These are phyloP conservation scores for Athene noctua DNA, from an alignment of 2,113 vertebrate genomes.

Conservation along the genomic window DNA sequence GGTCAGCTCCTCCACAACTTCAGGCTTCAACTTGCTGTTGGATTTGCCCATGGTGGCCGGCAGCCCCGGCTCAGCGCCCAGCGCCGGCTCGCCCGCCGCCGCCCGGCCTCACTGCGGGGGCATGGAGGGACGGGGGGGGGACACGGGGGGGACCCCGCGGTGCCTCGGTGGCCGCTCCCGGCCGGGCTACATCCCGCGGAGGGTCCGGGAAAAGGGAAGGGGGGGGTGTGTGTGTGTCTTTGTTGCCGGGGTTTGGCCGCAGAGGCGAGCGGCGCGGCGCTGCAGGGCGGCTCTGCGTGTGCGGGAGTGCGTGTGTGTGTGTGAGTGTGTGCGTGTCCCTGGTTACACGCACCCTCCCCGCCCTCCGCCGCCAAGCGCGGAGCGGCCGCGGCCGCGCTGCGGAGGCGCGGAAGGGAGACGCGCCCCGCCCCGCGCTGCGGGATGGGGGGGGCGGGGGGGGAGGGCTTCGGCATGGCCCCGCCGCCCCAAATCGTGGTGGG, in stretches of 20 bases:
- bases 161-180: neutral
- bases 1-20: constrained; percentile 92
- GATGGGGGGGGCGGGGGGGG: neutral
- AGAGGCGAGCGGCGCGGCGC: neutral
- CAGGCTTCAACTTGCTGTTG: constrained; percentile 94
- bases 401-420: neutral
- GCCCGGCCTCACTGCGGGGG: constrained; percentile 7
- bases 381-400: neutral
- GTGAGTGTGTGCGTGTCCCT: constrained; percentile 64
- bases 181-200: neutral
- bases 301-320: neutral
- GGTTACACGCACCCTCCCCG: constrained; percentile 77
- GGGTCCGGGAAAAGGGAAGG: neutral
- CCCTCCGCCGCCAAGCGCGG: constrained; percentile 3
- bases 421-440: neutral
- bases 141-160: neutral
- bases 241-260: neutral
- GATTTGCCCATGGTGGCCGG: constrained; percentile 87
- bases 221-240: neutral
- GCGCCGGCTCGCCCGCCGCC: neutral
- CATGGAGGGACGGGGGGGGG: neutral
- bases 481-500: neutral
- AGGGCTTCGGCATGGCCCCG: neutral
- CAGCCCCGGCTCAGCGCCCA: constrained; percentile 20
- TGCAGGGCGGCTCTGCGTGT: neutral